Base-by-base conservation (phyloP, 2,797 vertebrate species). In the Liparis tanakae region DNA sequence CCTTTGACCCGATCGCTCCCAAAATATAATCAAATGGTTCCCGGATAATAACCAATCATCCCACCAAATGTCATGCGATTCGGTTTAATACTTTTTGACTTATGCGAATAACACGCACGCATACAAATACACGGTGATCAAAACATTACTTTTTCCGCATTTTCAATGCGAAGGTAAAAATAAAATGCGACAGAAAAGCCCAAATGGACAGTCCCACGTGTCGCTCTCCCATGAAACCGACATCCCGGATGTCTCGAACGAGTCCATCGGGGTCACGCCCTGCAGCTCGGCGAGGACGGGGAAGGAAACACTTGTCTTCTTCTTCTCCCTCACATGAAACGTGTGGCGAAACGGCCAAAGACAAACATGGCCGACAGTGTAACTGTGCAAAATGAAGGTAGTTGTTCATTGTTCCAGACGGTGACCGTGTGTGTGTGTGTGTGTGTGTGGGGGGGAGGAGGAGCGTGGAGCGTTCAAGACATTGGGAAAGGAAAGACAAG, bases 401-500 rank as follows among this genome's bases (percentile, higher is more conserved):
- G 3, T 74, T 70, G 5, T 74, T 67, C 5, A 17, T 22, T 36
- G n/a, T 55, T 68, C n/a, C 18, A 57, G 33, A 61, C 2, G 1
- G 51, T 68, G 33, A 14, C 7, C 57, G 25, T 30, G 25, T 30
- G 25, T 30, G 25, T 30, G 25, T 30, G 25, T 30, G 25, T 30
- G 25, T 30, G n/a, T n/a, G n/a, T n/a, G n/a, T n/a, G n/a, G n/a
- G n/a, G n/a, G 4, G 25, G 25, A 8, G 57, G 44, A 70, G n/a
- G 20, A 67, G 43, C 13, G 36, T n/a, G 0, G 34, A 44, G 34
- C 4, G 10, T 46, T 70, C 6, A 76, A 34, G 53, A 46, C 14
- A 15, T 13, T 33, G 36, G 20, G 22, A 44, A 46, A 5, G 12
- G 25, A 76, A 76, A 76, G 61, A 85, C 77, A 66, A 71, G 64